phyloP scores from a whole-genome alignment of 2,113 vertebrate species.

The Meriones unguiculatus region DNA sequence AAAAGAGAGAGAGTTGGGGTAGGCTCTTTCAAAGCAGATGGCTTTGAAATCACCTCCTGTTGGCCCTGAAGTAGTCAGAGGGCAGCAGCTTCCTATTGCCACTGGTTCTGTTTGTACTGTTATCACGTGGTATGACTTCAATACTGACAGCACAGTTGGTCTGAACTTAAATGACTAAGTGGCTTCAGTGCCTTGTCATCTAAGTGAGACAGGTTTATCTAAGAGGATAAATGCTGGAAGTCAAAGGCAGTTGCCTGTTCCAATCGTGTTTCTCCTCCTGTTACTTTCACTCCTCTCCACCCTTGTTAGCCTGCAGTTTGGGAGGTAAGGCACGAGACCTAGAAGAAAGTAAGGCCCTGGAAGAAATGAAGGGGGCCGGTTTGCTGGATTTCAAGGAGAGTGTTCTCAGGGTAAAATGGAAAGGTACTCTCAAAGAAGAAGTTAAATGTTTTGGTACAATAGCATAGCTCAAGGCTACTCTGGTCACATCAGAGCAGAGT shows the following conservation, averaged over 20 bases:
- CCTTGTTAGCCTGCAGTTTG: background rate
- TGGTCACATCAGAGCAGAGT: background rate
- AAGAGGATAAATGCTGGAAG: background rate
- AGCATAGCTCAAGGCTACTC: background rate
- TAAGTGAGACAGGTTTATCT: slow-evolving; percentile 27
- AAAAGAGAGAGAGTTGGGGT: background rate
- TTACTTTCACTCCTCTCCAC: background rate
- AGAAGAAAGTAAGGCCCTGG: background rate
- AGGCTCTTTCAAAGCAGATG: background rate
- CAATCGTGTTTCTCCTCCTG: background rate
- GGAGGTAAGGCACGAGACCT: background rate
- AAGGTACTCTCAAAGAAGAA: background rate
- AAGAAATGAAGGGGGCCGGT: background rate
- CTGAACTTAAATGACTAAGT: slow-evolving; percentile 48
- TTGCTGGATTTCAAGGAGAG: background rate
- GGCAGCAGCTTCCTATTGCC: background rate
- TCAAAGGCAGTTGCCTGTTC: background rate
- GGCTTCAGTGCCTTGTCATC: background rate
- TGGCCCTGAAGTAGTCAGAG: slow-evolving; percentile 31
- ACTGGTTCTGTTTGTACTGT: slow-evolving; percentile 30
- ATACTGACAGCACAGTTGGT: slow-evolving; percentile 21
- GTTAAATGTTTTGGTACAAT: background rate
- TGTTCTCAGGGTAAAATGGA: background rate
- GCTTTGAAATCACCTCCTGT: background rate
- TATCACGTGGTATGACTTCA: slow-evolving; percentile 49